phyloP scores from a whole-genome alignment of 2,888 invertebrate species.

The Macrosoma leucophasiata region DNA sequence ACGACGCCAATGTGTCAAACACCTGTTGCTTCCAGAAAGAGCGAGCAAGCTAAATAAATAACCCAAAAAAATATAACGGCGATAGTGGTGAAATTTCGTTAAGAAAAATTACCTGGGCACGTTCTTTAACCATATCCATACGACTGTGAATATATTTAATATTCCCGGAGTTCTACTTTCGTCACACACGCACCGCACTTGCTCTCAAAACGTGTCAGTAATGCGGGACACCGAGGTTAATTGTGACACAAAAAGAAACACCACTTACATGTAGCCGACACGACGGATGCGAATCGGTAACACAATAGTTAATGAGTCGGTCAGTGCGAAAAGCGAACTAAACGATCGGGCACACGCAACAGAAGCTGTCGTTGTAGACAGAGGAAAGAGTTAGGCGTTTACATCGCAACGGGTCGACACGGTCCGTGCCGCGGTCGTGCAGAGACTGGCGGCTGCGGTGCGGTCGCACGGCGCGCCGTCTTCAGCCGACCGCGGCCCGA shows the following conservation, averaged over 20 bases:
- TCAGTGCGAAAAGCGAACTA: conserved; percentile 40
- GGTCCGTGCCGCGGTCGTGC: conserved; percentile 69
- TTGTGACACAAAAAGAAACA: conserved; percentile 56
- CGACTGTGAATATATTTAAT: conserved; percentile 31
- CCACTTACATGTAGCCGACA: conserved; percentile 60
- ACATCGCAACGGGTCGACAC: conserved; percentile 73
- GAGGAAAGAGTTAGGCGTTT: conserved; percentile 62
- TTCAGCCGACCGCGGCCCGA: conserved; percentile 20
- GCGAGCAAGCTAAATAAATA: too few species aligned
- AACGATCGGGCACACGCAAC: conserved; percentile 51
- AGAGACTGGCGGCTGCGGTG: conserved; percentile 50
- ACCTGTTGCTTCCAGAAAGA: conserved; percentile 48
- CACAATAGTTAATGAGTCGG: conserved; percentile 49
- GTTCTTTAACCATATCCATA: conserved; percentile 48
- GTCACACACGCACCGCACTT: conserved; percentile 44
- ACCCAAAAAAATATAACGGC: conserved; percentile 10
- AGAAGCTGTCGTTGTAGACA: conserved; percentile 69
- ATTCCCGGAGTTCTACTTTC: conserved; percentile 39
- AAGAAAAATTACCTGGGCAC: conserved; percentile 40
- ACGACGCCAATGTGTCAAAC: too few species aligned
- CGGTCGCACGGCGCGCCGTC: conserved; percentile 21
- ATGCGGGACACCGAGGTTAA: conserved; percentile 46
- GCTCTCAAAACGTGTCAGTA: conserved; percentile 46
- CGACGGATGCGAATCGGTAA: conserved; percentile 39
- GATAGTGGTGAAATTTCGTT: conserved; percentile 3